These are phyloP conservation scores for Pseudochaenichthys georgianus DNA, from an alignment of 2,797 vertebrate species.

Conservation along the genomic window DNA sequence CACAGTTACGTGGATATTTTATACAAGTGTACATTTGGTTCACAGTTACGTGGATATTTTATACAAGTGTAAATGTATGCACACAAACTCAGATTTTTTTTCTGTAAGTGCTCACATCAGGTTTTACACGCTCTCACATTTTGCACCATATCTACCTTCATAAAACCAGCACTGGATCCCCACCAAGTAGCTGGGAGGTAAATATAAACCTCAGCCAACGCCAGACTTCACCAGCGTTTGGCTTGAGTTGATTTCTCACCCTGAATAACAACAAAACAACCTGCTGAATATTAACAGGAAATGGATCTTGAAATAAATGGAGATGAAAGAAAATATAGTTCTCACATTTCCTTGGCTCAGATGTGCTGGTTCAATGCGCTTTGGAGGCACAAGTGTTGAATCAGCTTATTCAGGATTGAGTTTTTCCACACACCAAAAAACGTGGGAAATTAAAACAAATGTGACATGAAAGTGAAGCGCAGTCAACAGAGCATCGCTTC, in stretches of 20 bases:
- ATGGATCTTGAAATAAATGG: neutral
- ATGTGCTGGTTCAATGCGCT: neutral
- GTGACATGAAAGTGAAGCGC: constrained; percentile 11
- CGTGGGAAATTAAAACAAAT: constrained; percentile 6
- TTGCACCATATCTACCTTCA: too few relatives aligned
- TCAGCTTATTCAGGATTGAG: neutral
- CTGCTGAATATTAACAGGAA: constrained; percentile 12
- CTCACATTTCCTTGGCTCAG: neutral
- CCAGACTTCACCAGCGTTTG: constrained; percentile 17
- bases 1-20: too few relatives aligned
- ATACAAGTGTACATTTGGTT: too few relatives aligned
- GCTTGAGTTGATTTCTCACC: constrained; percentile 26
- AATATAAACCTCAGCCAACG: constrained; percentile 32
- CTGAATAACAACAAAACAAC: constrained; percentile 28
- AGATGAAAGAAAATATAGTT: neutral
- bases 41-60: too few relatives aligned
- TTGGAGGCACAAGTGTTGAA: constrained; percentile 29
- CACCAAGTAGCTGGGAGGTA: constrained; percentile 31
- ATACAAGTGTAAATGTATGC: too few relatives aligned
- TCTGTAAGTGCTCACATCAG: too few relatives aligned
- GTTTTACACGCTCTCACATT: too few relatives aligned
- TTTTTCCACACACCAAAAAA: neutral
- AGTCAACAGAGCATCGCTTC: neutral
- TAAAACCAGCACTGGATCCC: neutral
- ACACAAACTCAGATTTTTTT: too few relatives aligned